phyloP scores from a whole-genome alignment of 2,113 vertebrate genomes.

The Neolamprologus toae region DNA sequence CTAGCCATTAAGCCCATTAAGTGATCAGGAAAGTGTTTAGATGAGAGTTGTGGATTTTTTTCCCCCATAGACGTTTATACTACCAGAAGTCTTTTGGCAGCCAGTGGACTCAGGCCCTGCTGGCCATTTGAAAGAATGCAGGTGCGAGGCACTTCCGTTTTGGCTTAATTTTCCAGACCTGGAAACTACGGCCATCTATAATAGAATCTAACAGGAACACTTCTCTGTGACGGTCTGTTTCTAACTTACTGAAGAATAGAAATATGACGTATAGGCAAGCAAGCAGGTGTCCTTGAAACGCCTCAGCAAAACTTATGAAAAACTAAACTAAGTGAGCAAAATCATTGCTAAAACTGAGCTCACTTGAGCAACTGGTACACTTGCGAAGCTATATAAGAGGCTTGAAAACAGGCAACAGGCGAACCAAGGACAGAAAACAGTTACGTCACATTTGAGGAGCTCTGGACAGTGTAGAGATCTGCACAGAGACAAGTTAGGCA shows the following conservation, averaged over 20 bases:
- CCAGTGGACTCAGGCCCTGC: neutral
- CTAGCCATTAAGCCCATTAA: neutral
- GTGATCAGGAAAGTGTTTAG: neutral
- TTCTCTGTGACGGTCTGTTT: neutral
- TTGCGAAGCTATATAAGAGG: fast-evolving
- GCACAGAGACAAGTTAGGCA: neutral
- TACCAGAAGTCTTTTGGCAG: neutral
- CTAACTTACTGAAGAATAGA: neutral
- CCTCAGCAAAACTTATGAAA: fast-evolving
- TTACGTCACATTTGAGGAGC: neutral
- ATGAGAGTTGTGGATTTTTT: neutral
- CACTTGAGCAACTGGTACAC: fast-evolving
- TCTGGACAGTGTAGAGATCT: neutral
- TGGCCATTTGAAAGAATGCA: neutral
- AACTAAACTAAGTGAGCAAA: neutral
- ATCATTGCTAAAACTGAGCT: fast-evolving
- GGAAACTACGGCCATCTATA: neutral
- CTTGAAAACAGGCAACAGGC: neutral
- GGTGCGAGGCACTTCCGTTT: neutral
- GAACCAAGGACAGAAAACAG: neutral
- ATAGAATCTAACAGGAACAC: neutral
- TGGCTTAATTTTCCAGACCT: neutral
- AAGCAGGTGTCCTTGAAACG: fast-evolving
- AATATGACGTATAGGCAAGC: neutral
- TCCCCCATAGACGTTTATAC: neutral